Evolutionary conservation across 2,797 vertebrate species (phyloP), one percentile per base, ranked within the genome.

Genomic region (Bradypus variegatus): DNA sequence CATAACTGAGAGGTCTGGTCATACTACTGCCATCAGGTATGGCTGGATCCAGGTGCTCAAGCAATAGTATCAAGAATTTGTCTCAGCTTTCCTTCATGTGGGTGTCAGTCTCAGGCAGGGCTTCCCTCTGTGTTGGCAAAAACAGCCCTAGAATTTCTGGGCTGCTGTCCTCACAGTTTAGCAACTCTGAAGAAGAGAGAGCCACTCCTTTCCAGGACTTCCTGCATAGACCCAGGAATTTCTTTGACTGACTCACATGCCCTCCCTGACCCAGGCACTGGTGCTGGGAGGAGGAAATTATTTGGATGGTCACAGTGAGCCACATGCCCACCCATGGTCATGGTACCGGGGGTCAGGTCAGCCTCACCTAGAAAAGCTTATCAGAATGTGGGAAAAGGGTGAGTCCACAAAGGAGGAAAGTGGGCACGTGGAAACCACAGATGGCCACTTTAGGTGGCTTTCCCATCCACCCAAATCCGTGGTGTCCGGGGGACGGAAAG

Each of bases 311-410:
- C 69, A 33, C 36, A 4, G 27, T 53, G 50, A 76, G 36, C 48
- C 36, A 13, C 27, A 31, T n/a, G 10, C 25, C 45, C n/a, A 36
- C 53, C 38, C 10, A 0, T 64, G 64, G 53, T 27, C 10, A 0
- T 64, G 64, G 53, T 27, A 41, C 41, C 45, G 23, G 16, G 8
- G 25, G 9, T 60, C 25, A 33, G 50, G 27, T 9, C 21, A 23
- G 23, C 9, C 19, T 72, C 36, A 27, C 65, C 36, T 21, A 8
- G 33, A 48, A 38, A 6, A 86, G 50, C 38, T 3, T 10, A n/a
- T 64, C 50, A 19, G 53, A 27, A 69, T 18, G 8, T 4, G 19
- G 36, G 67, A 9, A n/a, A 36, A 12, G 58, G 5, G 33, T 33
- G 31, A 19, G 25, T 50, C 45, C n/a, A 41, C 29, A 3, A 4